Evolutionary conservation across 2,113 vertebrate species (phyloP).

Genomic region (Callaeas wilsoni): DNA sequence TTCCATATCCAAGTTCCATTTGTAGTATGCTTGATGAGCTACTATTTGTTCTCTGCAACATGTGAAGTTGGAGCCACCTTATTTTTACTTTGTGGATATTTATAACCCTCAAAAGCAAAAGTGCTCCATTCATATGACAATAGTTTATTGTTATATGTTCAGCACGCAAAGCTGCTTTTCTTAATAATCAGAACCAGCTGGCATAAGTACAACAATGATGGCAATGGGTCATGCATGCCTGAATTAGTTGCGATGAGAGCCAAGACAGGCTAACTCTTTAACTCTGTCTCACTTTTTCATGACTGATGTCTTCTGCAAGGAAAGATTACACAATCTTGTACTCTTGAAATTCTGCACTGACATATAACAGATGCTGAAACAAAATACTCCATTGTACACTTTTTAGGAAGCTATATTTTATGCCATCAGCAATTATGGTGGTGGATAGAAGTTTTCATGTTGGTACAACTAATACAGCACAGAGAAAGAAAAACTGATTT

Average conservation of each 20-base stretch:
- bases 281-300: conserved; percentile 63
- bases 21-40: neutral
- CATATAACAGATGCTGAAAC: conserved; percentile 68
- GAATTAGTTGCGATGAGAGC: conserved; percentile 64
- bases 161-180: conserved; percentile 65
- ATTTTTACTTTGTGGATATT: conserved; percentile 63
- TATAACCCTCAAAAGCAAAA: conserved; percentile 65
- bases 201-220: conserved; percentile 59
- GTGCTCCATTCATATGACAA: conserved; percentile 55
- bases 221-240: conserved; percentile 64
- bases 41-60: conserved; percentile 35
- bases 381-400: conserved; percentile 58
- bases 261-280: conserved; percentile 64
- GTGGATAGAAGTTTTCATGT: conserved; percentile 61
- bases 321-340: conserved; percentile 49
- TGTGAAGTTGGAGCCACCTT: conserved; percentile 30
- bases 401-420: conserved; percentile 69
- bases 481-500: conserved; percentile 34
- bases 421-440: conserved; percentile 45
- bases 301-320: conserved; percentile 71
- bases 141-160: conserved; percentile 73
- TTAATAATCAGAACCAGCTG: conserved; percentile 77
- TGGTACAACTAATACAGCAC: conserved; percentile 40
- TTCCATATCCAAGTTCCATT: neutral
- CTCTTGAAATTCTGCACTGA: conserved; percentile 58